phyloP scores from a whole-genome alignment of 2,888 invertebrate species.

The Xestia ashworthii region DNA sequence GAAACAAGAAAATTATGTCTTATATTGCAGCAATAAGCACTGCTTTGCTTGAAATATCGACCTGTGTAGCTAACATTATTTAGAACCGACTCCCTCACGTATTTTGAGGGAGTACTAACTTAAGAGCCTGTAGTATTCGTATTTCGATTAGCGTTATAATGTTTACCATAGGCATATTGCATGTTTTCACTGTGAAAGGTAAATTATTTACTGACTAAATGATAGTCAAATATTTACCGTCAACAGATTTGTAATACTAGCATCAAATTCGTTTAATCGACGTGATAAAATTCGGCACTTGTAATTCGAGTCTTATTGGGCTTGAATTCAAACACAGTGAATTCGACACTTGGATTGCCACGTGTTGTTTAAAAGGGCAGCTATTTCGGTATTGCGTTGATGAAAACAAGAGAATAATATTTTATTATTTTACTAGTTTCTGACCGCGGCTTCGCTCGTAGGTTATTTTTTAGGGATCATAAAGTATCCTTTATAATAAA shows the following conservation, averaged over 20 bases:
- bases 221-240: conserved; percentile 20
- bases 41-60: background rate
- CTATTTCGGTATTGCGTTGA: background rate
- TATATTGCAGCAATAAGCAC: background rate
- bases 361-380: conserved; percentile 17
- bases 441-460: background rate
- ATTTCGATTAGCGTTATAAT: background rate
- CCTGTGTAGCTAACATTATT: background rate
- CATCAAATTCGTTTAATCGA: conserved; percentile 37
- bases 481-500: background rate
- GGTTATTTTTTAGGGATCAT: background rate
- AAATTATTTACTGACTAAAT: conserved; percentile 13
- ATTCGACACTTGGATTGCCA: background rate
- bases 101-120: background rate
- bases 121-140: background rate
- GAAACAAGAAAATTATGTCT: no score
- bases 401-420: background rate
- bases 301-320: conserved; percentile 18
- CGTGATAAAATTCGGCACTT: conserved; percentile 12
- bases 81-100: background rate
- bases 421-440: background rate
- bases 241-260: conserved; percentile 29
- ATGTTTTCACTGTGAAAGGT: background rate
- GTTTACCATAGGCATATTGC: background rate
- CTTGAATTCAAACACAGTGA: no score